Evolutionary conservation across 2,113 vertebrate genomes (phyloP), one percentile per base, ranked within the genome.

Genomic region (Pelecanoides urinatrix): DNA sequence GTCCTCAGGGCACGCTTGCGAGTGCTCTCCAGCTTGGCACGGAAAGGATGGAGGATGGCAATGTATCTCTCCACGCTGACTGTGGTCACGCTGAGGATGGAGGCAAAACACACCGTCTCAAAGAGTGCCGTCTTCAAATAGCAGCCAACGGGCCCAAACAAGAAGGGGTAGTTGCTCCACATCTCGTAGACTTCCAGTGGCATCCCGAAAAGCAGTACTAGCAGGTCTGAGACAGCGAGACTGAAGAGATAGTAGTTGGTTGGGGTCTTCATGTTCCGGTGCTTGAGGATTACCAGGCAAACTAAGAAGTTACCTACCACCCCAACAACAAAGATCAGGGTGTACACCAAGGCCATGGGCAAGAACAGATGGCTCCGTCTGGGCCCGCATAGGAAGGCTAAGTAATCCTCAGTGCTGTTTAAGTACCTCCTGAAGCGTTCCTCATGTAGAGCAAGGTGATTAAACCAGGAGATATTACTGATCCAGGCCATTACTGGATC

Each of bases 231-330:
- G 65, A 99, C 75, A 0, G 99, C 99, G 32, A 99, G 97, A 93
- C 99, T 99, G 98, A 99, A 99, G 94, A 99, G 97, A 93, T 99
- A 99, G 80, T 99, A 99, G 96, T 99, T 99, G 73, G 99, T 99
- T 1, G 99, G 99, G 1, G 98, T 99, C 97, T 98, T 98, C 99
- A 99, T 99, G 45, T 97, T 98, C 79, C 97, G 98, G 96, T 99
- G 98, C 68, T 98, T 98, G 30, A 99, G 96, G 77, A 99, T 99
- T 66, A 99, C 99, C 8, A 98, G 97, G 93, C 99, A 99, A 4
- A 99, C 99, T 55, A 99, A 97, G 42, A 98, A 95, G 61, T 99
- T 99, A 9, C 99, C 99, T 38, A 96, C 30, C 2, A 99, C 98
- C 2, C 99, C 99, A 10, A 99, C 97, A 18, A 98, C 1, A 17